Percentiles rank a stretch among this genome's conserved stretches.
Conservation (phyloP, 2,888 invertebrate genomes). For the Agapostemon virescens region DNA sequence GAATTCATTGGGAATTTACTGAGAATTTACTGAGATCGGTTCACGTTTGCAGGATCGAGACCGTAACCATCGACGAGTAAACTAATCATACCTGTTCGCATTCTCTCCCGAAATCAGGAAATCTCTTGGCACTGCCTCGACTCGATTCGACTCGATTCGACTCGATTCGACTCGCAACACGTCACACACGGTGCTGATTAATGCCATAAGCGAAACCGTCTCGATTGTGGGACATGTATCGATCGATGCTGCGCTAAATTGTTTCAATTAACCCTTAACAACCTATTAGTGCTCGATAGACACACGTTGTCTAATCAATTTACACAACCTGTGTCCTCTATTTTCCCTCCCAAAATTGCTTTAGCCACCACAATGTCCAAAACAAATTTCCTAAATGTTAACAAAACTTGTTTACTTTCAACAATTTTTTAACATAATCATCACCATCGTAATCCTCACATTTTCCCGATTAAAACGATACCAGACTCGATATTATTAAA, state of each 20-base stretch:
- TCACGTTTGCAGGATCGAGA: not conserved
- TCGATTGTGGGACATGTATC: not conserved
- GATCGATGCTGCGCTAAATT: slow-evolving; percentile 4
- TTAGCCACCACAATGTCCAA: too few species aligned
- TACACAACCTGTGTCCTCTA: not conserved
- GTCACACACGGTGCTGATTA: not conserved
- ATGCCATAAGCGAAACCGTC: not conserved
- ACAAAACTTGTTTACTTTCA: too few species aligned
- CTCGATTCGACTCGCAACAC: not conserved
- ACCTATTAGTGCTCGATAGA: not conserved
- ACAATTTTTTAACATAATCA: too few species aligned
- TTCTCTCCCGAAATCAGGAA: not conserved
- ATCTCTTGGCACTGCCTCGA: not conserved
- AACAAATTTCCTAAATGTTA: too few species aligned
- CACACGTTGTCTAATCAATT: not conserved
- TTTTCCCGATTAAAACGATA: too few species aligned
- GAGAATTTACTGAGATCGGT: not conserved
- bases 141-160: too few species aligned
- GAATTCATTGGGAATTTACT: too few species aligned
- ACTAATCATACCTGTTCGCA: not conserved
- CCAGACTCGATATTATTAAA: too few species aligned
- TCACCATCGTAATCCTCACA: too few species aligned
- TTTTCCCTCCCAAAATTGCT: too few species aligned
- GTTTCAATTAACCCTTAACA: slow-evolving; percentile 1
- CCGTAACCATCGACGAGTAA: not conserved